Conservation (phyloP, 2,888 invertebrate species). For the Xestoiulus laeticollis region DNA sequence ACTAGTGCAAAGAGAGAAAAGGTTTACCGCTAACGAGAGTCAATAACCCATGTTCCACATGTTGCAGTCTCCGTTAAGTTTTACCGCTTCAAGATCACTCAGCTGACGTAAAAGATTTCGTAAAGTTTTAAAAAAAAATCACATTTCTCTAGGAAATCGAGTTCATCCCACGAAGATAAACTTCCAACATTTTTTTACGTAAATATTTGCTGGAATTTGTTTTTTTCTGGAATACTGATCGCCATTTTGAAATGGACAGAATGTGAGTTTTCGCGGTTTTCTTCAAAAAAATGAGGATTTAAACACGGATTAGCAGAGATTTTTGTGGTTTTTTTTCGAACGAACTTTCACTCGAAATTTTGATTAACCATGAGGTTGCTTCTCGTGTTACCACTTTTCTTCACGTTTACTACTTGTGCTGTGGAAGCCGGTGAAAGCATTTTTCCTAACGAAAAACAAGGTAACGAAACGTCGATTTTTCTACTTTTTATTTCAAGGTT, state of each 20-base stretch:
- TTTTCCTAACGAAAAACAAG: constrained; percentile 2
- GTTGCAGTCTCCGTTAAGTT: not conserved
- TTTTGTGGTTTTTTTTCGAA: not conserved
- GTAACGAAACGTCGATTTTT: not conserved
- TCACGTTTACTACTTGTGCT: not conserved
- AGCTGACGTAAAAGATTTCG: not conserved
- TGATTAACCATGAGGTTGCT: not conserved
- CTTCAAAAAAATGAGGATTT: too few relatives aligned
- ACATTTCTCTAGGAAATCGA: not conserved
- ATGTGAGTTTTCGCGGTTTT: too few relatives aligned
- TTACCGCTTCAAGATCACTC: not conserved
- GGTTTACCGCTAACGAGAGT: not conserved
- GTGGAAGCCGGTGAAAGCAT: not conserved
- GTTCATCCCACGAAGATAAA: not conserved
- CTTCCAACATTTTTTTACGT: not conserved
- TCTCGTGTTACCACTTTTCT: not conserved
- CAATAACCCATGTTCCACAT: constrained; percentile 16
- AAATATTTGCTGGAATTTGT: not conserved
- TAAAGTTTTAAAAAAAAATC: not conserved
- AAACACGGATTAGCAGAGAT: too few relatives aligned
- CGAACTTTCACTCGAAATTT: not conserved
- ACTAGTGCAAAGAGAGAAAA: not conserved
- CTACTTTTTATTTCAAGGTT: not conserved
- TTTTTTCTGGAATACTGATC: not conserved
- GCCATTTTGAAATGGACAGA: not conserved